Evolutionary conservation across 2,888 invertebrate genomes (phyloP).

Genomic region (Andrena camellia): DNA sequence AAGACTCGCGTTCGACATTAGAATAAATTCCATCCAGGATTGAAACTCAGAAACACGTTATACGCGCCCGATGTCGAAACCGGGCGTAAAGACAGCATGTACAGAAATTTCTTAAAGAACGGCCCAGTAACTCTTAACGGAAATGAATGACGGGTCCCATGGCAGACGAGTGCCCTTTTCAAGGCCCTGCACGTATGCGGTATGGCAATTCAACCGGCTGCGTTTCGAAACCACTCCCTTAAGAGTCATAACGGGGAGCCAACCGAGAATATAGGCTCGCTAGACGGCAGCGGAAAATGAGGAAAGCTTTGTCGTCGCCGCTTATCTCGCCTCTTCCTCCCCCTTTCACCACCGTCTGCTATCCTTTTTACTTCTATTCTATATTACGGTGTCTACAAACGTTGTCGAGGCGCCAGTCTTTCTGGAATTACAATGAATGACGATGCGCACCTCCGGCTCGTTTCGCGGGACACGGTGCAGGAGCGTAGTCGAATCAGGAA

Average conservation of each 20-base stretch:
- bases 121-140: conserved; percentile 22
- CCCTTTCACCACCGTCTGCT: neutral
- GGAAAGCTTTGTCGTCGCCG: conserved; percentile 31
- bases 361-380: neutral
- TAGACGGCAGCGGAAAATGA: conserved; percentile 39
- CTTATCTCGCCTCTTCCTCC: conserved; percentile 2
- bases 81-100: neutral
- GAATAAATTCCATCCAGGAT: no score
- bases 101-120: conserved; percentile 7
- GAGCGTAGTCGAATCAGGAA: conserved; percentile 72
- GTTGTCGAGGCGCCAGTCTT: conserved; percentile 62
- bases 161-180: conserved; percentile 46
- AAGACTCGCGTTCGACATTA: no score
- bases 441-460: conserved; percentile 39
- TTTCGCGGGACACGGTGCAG: conserved; percentile 47
- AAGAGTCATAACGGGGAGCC: conserved; percentile 60
- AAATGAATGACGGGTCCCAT: conserved; percentile 16
- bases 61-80: neutral
- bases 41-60: no score
- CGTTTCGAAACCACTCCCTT: conserved; percentile 56
- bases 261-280: conserved; percentile 43
- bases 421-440: conserved; percentile 75
- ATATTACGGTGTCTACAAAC: conserved; percentile 53
- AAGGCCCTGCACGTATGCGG: conserved; percentile 59
- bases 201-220: conserved; percentile 36